Evolutionary conservation across 2,113 vertebrate genomes (phyloP).

Genomic region (Phylloscopus trochilus): DNA sequence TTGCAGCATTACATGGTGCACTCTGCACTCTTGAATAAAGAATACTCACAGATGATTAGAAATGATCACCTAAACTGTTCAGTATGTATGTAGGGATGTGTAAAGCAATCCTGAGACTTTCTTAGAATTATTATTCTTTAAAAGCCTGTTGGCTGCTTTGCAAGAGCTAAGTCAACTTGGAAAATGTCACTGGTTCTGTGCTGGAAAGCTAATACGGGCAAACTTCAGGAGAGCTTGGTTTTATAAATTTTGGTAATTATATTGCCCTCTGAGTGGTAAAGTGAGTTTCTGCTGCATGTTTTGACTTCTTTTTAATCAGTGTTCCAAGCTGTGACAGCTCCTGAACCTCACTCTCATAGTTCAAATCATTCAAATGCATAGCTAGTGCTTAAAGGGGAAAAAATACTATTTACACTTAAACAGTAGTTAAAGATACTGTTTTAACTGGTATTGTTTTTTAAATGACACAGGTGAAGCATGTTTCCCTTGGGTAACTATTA

Average conservation of each 20-base stretch:
- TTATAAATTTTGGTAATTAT: background rate
- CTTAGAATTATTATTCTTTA: background rate
- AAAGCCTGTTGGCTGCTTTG: background rate
- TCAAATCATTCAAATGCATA: background rate
- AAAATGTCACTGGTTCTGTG: background rate
- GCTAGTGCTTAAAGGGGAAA: background rate
- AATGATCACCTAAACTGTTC: background rate
- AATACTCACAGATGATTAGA: background rate
- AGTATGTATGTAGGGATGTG: background rate
- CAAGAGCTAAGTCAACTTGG: background rate
- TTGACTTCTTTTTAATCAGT: constrained; percentile 16
- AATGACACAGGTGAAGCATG: background rate
- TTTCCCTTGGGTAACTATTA: background rate
- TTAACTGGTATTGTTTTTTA: background rate
- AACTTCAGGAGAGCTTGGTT: background rate
- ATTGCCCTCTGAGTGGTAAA: background rate
- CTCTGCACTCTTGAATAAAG: background rate
- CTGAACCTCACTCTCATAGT: background rate
- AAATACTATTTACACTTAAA: background rate
- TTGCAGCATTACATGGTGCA: background rate
- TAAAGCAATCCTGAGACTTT: background rate
- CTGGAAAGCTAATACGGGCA: background rate
- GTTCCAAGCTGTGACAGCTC: background rate
- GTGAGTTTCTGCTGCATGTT: background rate
- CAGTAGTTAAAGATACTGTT: background rate